These are phyloP conservation scores for Harmothoe impar DNA, from an alignment of 2,888 invertebrate species.

Conservation along the genomic window DNA sequence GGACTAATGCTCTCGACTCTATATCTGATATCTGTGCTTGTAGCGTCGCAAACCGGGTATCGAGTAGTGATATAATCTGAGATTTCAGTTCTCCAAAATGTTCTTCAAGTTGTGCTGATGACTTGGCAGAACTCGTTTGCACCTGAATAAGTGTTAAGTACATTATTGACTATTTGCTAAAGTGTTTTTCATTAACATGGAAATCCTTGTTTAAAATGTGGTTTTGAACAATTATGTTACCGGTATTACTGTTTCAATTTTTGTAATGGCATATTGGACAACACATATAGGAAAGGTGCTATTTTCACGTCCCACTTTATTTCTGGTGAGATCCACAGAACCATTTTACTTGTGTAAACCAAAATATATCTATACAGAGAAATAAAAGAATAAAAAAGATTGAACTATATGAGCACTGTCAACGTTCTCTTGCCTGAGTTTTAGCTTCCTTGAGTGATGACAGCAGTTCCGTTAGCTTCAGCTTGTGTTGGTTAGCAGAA, in stretches of 20 bases:
- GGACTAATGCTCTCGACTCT: slow-evolving; percentile 74
- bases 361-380: too few species aligned
- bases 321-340: too few species aligned
- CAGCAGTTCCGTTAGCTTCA: slow-evolving; percentile 76
- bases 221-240: too few species aligned
- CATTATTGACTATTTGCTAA: too few species aligned
- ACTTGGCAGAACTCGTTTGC: slow-evolving; percentile 73
- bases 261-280: too few species aligned
- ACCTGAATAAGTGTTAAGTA: slow-evolving; percentile 70
- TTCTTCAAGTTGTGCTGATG: slow-evolving; percentile 73
- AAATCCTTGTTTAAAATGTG: too few species aligned
- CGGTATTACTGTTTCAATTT: too few species aligned
- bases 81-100: slow-evolving; percentile 76
- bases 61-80: slow-evolving; percentile 73
- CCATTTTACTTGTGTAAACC: too few species aligned
- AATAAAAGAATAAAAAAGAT: too few species aligned
- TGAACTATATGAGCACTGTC: not conserved
- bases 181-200: too few species aligned
- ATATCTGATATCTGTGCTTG: slow-evolving; percentile 74
- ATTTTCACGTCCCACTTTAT: too few species aligned
- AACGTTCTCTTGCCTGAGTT: slow-evolving; percentile 75
- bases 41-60: slow-evolving; percentile 73
- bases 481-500: slow-evolving; percentile 75
- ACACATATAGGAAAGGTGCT: too few species aligned
- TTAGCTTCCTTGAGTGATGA: slow-evolving; percentile 75